Evolutionary conservation across 1,140 invertebrate genomes (phyloP), one percentile per base, ranked within the genome.

Genomic region (Trachymyrmex septentrionalis): DNA sequence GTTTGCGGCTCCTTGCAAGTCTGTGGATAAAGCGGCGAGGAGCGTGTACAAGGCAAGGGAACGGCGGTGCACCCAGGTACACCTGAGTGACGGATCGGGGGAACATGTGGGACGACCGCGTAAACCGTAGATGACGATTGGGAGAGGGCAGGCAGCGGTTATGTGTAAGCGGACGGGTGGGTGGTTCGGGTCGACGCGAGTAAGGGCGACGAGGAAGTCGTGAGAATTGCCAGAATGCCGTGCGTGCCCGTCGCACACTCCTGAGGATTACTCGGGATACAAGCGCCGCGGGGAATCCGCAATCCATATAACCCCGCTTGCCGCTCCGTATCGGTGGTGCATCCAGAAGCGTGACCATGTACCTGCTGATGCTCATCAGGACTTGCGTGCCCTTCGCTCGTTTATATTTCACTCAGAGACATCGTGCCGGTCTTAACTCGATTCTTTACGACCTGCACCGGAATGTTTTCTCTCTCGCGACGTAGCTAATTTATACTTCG

Each of bases 191-290:
- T 66, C 48, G 72, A 80, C 59, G 14, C 27, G 48, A 21, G 19
- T 64, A 34, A 69, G 61, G 85, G 69, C 55, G 85, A 66, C 78
- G 82, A 86, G 87, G 72, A 88, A 92, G 90, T 92, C 92, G 91
- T 92, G 92, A 93, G 92, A 93, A 92, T 92, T 87, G 88, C 87
- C 86, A 91, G 91, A 93, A 93, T 92, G 86, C 81, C 69, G 86
- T 90, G 90, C 93, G 93, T 93, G 93, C 91, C 84, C 66, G 82
- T 67, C 78, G 86, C 67, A 86, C 34, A 77, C 87, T 92, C 44
- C 73, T 50, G 72, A 80, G 89, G 93, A 93, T 93, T 93, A 93
- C 72, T 77, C 63, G 63, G 81, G 73, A 86, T 88, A 78, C 78
- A 82, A 80, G 55, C 88, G 82, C 88, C 67, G 75, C 86, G 63